Percentiles rank a stretch among this genome's conserved stretches.
Conservation (phyloP, 2,113 vertebrate genomes). For the Ophiodon elongatus region DNA sequence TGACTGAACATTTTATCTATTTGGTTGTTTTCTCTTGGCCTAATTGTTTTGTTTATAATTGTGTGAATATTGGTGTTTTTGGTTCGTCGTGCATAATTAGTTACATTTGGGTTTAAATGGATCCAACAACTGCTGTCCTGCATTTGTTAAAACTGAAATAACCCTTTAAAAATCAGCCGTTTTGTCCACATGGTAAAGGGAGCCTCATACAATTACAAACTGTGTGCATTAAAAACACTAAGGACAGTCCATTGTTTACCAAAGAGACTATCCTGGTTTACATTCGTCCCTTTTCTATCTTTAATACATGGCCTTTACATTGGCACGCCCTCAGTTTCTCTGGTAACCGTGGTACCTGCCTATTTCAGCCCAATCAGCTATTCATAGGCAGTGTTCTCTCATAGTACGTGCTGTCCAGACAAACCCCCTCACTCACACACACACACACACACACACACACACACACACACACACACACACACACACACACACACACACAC, state of each 20-base stretch:
- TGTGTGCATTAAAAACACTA: conserved; percentile 48
- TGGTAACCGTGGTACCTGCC: conserved; percentile 43
- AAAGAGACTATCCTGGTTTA: conserved; percentile 77
- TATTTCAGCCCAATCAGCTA: conserved; percentile 57
- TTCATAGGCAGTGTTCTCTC: conserved; percentile 56
- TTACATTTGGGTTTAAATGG: conserved; percentile 40
- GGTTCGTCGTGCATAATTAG: conserved; percentile 11
- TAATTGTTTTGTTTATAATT: conserved; percentile 41
- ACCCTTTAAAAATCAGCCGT: conserved; percentile 43
- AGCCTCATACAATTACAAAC: conserved; percentile 43
- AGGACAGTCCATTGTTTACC: conserved; percentile 72
- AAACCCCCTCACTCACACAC: conserved; percentile 44
- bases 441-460: conserved; percentile 43
- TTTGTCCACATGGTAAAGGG: conserved; percentile 32
- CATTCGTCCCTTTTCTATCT: conserved; percentile 61
- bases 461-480: conserved; percentile 34
- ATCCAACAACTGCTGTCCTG: conserved; percentile 32
- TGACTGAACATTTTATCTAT: conserved; percentile 38
- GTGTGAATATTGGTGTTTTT: conserved; percentile 50
- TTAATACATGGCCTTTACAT: conserved; percentile 59
- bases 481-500: conserved; percentile 34
- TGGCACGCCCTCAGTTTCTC: conserved; percentile 53
- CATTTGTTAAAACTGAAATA: conserved; percentile 37
- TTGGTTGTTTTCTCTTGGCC: conserved; percentile 49
- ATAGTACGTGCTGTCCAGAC: conserved; percentile 61